These are phyloP conservation scores for Diachasma alloeum DNA, from an alignment of 1,140 invertebrate genomes.

Conservation along the genomic window DNA sequence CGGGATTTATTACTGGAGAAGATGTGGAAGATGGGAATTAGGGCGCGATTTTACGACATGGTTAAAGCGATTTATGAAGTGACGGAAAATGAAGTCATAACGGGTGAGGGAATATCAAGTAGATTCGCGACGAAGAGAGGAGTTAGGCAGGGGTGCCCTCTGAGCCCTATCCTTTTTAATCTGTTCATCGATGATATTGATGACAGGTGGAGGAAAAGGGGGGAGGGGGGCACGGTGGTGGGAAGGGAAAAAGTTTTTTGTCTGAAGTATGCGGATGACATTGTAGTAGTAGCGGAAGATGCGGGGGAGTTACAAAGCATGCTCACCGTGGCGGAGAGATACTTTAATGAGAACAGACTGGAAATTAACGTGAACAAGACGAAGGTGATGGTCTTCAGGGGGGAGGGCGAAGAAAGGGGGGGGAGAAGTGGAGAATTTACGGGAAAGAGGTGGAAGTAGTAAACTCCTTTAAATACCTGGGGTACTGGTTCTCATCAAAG, in stretches of 20 bases:
- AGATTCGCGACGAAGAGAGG: background rate
- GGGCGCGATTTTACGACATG: too few relatives aligned
- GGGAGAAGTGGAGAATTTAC: background rate
- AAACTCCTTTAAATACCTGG: slow-evolving; percentile 3
- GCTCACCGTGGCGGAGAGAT: background rate
- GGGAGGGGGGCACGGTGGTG: background rate
- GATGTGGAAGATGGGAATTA: too few relatives aligned
- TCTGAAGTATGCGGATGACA: too few relatives aligned
- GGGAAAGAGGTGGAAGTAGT: background rate
- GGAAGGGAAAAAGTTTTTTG: background rate
- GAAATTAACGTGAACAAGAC: background rate
- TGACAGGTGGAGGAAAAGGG: background rate
- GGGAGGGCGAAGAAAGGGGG: background rate
- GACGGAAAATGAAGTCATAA: background rate
- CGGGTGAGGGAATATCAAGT: background rate
- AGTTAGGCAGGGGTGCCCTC: background rate
- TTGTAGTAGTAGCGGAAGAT: background rate
- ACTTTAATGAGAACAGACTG: too few relatives aligned
- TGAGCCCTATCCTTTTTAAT: background rate
- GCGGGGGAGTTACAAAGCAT: background rate
- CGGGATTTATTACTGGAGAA: too few relatives aligned
- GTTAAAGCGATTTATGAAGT: background rate
- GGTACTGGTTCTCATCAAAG: slow-evolving; percentile 4
- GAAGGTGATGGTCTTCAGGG: background rate
- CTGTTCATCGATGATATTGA: too few relatives aligned